Evolutionary conservation across 2,888 invertebrate species (phyloP).

Genomic region (Melanostoma mellinum): DNA sequence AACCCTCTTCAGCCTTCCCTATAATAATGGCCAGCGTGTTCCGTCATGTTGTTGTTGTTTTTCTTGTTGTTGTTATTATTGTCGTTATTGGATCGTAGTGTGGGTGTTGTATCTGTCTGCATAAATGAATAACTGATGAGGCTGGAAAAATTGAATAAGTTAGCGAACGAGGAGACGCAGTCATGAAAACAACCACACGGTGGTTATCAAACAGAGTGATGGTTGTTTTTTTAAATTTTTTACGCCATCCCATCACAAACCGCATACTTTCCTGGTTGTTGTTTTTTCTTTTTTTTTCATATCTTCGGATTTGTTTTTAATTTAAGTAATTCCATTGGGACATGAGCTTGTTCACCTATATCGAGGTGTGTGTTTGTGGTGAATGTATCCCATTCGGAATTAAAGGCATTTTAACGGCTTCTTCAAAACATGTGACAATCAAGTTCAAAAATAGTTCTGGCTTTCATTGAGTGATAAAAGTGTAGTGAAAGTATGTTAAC

Average conservation of each 20-base stretch:
- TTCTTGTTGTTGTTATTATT: background rate
- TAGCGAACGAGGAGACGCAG: conserved; percentile 42
- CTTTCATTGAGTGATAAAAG: too few relatives aligned
- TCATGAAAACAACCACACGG: conserved; percentile 57
- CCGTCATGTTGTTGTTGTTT: conserved; percentile 31
- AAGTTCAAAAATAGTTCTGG: too few relatives aligned
- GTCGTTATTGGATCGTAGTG: background rate
- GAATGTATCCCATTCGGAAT: too few relatives aligned
- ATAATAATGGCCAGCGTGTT: conserved; percentile 41
- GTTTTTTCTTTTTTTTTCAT: background rate
- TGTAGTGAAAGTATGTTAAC: too few relatives aligned
- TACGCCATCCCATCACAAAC: conserved; percentile 40
- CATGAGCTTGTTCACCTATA: too few relatives aligned
- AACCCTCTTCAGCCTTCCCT: conserved; percentile 8
- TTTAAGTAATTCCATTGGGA: too few relatives aligned
- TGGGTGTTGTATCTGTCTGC: conserved; percentile 53
- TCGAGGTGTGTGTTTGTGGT: too few relatives aligned
- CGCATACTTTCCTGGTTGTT: conserved; percentile 19
- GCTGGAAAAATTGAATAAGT: conserved; percentile 67
- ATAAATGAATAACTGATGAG: conserved; percentile 72
- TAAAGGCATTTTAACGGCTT: too few relatives aligned
- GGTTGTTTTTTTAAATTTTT: conserved; percentile 8
- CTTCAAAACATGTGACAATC: too few relatives aligned
- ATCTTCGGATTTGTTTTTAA: conserved; percentile 2
- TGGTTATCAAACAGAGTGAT: conserved; percentile 13